These are phyloP conservation scores for Oeneis ivallda DNA, from an alignment of 2,888 invertebrate species.

Conservation along the genomic window DNA sequence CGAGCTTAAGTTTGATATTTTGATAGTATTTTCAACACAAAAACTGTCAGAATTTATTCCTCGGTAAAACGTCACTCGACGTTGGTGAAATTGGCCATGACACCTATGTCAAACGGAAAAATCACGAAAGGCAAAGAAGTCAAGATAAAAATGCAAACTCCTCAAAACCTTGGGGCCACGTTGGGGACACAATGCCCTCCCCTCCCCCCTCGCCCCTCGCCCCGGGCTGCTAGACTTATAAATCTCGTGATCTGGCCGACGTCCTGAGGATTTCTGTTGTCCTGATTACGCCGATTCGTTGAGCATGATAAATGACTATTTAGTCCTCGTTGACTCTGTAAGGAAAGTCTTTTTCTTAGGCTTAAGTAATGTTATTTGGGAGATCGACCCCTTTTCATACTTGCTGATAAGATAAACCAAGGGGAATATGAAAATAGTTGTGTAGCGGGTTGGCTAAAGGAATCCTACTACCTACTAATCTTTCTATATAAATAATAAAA, in stretches of 20 bases:
- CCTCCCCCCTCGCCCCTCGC: not conserved
- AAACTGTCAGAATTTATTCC: too few relatives aligned
- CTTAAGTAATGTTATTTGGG: slow-evolving; percentile 4
- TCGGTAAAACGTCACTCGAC: too few relatives aligned
- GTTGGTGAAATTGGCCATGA: too few relatives aligned
- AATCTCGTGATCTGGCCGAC: slow-evolving; percentile 61
- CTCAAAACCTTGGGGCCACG: slow-evolving; percentile 50
- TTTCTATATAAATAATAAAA: too few relatives aligned
- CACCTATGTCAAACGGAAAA: not conserved
- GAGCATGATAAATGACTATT: slow-evolving; percentile 43
- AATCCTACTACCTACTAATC: too few relatives aligned
- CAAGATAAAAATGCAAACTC: slow-evolving; percentile 45
- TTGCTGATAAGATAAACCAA: not conserved
- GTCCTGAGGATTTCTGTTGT: slow-evolving; percentile 47
- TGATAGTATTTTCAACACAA: too few relatives aligned
- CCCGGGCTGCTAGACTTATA: slow-evolving; percentile 51
- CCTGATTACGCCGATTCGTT: slow-evolving; percentile 41
- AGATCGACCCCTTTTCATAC: not conserved
- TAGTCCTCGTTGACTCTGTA: slow-evolving; percentile 9
- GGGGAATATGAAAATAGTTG: not conserved
- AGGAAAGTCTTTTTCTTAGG: slow-evolving; percentile 10
- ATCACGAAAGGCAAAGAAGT: slow-evolving; percentile 29
- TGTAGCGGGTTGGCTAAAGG: not conserved
- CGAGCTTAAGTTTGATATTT: too few relatives aligned
- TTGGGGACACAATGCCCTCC: slow-evolving; percentile 55